Base-by-base conservation (phyloP, 2,113 vertebrate genomes). In the Platysteira castanea region DNA sequence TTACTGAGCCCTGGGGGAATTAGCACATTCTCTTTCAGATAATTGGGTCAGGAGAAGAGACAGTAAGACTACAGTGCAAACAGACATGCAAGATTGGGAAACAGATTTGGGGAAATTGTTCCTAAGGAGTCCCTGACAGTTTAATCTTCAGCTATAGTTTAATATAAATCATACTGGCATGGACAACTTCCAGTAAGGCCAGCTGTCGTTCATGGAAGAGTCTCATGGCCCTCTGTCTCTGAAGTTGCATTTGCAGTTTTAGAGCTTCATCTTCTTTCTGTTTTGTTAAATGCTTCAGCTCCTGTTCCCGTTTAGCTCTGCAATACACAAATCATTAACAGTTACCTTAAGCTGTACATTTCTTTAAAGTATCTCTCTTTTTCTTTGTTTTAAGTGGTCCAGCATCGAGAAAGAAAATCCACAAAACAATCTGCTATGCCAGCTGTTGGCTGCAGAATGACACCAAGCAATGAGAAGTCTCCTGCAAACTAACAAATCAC, bases 201-300 rank as follows among this genome's bases (percentile, higher is more conserved):
- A 99, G 98, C 90, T 98, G 98, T 84, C 97, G 98, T 93, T 99
- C 99, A 90, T 98, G 98, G 95, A 99, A 99, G 85, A 95, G 63
- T 89, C 99, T 99, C 96, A 99, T 98, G 46, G 99, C 98, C 96
- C 98, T 98, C 93, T 98, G 98, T 88, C 98, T 98, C 85, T 98
- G 98, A 93, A 99, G 96, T 84, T 98, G 98, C 91, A 99, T 90
- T 97, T 98, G 95, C 60, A 98, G 97, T 77, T 92, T 98, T 18
- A 98, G 88, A 64, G 98, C 97, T 76, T 99, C 98, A 35, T 99
- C 98, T 92, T 98, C 98, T 44, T 96, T 98, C 85, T 97, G 96
- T 19, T 94, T 99, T 84, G 98, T 97, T 53, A 97, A 81, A 57
- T 98, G 96, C 81, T 98, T 93, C 92, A 98, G 94, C 57, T 97